Evolutionary conservation across 2,888 invertebrate genomes (phyloP), one percentile per base, ranked within the genome.

Genomic region (Parnassius glacialis): DNA sequence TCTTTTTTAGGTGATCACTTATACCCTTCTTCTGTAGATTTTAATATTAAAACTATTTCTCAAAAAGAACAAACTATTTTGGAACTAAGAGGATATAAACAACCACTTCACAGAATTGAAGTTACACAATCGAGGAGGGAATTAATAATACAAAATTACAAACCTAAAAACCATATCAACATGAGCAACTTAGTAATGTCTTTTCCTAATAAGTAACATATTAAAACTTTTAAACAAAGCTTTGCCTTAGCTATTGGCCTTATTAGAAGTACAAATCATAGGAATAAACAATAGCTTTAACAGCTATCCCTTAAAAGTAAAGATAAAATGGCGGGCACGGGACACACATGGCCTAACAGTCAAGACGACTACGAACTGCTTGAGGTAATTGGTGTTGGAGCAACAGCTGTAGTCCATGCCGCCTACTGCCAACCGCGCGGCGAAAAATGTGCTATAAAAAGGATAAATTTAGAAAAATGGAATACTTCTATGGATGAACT

Each of bases 401-500:
- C 99, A 64, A 99, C 99, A n/a, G 98, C 99, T 43, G 97, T 97
- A 51, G 99, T 99, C n/a, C 98, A 99, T 87, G 96, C 96, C 65
- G 99, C 99, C 9, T 94, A 94, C 74, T 99, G 99, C 86, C 95
- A 96, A 74, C 96, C 98, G n/a, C 93, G 98, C 59, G 95, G 95
- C 72, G 99, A 99, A 89, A 97, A 96, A 92, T 98, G 98, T 92
- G 99, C 99, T 81, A 99, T 99, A 80, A 99, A 99, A 87, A 94
- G 99, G 72, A 99, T 99, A 85, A 99, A 99, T 89, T 93, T 99
- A 79, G 99, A 99, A 91, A 99, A 99, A 93, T 99, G 99, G 97
- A 99, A 99, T 91, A 99, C 99, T 11, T 98, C 98, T 69, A 99
- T 99, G 96, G 99, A 99, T 84, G 99, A 99, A 86, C 92, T 99